Conservation (phyloP, 2,797 vertebrate species). For the Megaceryle alcyon region DNA sequence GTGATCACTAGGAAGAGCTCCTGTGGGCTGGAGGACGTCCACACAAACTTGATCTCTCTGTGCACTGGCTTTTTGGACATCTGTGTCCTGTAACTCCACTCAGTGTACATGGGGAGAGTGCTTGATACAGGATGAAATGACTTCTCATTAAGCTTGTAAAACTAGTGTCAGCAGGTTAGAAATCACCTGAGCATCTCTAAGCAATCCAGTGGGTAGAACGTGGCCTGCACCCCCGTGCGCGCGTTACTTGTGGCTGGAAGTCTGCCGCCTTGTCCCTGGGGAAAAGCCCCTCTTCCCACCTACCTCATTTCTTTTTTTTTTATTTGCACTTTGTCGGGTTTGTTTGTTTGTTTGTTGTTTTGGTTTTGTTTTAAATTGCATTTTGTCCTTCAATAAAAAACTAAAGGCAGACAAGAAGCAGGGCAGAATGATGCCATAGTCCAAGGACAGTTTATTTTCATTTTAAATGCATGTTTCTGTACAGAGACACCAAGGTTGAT, state of each 20-base stretch:
- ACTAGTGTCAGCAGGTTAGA: not conserved
- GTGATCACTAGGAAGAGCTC: fast-evolving
- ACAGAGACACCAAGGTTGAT: slow-evolving; percentile 68
- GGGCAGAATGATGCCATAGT: slow-evolving; percentile 49
- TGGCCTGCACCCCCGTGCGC: not conserved
- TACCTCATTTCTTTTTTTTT: slow-evolving; percentile 68
- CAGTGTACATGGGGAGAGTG: not conserved
- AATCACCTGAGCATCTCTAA: not conserved
- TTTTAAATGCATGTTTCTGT: slow-evolving; percentile 62
- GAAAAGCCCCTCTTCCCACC: slow-evolving; percentile 44
- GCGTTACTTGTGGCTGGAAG: not conserved
- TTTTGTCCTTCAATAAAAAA: slow-evolving; percentile 58
- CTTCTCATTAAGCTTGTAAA: not conserved
- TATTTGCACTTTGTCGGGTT: slow-evolving; percentile 53
- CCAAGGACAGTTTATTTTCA: slow-evolving; percentile 58
- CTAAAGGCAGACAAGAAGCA: slow-evolving; percentile 32
- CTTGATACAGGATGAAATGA: not conserved
- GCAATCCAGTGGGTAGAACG: not conserved
- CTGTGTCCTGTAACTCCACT: not conserved
- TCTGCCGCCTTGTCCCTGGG: not conserved
- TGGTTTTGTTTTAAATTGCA: not conserved
- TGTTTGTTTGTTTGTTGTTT: not conserved
- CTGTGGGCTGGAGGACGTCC: not conserved
- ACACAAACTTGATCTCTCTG: not conserved
- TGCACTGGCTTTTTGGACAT: not conserved